phyloP scores from a whole-genome alignment of 2,113 vertebrate species.

The Poicephalus meyeri region DNA sequence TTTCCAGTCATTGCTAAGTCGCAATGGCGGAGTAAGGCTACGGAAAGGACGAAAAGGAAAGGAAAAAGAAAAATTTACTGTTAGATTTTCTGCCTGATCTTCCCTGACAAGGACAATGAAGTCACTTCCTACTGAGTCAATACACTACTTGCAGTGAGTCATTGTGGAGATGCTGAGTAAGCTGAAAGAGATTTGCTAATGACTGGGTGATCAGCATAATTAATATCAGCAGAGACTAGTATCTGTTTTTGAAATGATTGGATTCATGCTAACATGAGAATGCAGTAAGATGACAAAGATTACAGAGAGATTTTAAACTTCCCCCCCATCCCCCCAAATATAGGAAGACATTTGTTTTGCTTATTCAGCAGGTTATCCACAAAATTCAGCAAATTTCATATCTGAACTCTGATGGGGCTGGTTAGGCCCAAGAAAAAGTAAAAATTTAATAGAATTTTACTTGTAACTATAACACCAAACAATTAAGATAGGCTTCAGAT shows the following conservation, averaged over 20 bases:
- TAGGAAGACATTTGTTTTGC: neutral
- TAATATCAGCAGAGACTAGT: conserved; percentile 23
- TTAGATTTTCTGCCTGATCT: neutral
- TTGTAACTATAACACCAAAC: neutral
- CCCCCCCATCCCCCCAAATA: neutral
- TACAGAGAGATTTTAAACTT: neutral
- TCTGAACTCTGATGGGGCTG: neutral
- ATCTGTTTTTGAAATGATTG: neutral
- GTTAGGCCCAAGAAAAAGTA: neutral
- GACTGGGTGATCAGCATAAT: conserved; percentile 39
- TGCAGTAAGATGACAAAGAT: neutral
- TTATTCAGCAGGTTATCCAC: neutral
- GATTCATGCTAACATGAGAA: neutral
- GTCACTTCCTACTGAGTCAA: conserved; percentile 62
- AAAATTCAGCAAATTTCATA: neutral
- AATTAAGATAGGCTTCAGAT: neutral
- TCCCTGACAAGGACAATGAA: conserved; percentile 3
- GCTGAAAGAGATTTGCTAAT: conserved; percentile 45
- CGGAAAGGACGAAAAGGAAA: neutral
- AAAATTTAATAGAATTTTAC: neutral
- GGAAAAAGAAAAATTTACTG: conserved; percentile 12
- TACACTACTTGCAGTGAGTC: conserved; percentile 24
- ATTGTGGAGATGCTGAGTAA: conserved; percentile 52
- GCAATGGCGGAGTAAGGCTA: neutral
- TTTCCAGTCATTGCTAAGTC: neutral